phyloP scores from a whole-genome alignment of 2,797 vertebrate genomes.

The Agapornis canus region DNA sequence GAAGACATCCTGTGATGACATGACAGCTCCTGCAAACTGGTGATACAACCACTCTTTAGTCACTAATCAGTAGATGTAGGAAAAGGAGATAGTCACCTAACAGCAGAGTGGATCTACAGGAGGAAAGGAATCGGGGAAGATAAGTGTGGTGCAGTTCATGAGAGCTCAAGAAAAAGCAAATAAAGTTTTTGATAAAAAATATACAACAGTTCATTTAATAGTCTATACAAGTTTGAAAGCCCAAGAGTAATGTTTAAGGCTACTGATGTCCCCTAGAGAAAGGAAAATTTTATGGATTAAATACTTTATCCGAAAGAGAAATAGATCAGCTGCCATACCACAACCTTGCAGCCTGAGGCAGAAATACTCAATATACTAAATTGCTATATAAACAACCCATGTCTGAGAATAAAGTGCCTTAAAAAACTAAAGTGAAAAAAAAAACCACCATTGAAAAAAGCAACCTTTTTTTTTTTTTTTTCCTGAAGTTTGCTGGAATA shows the following conservation, averaged over 20 bases:
- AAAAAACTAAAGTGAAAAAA: neutral
- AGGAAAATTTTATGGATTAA: slow-evolving; percentile 56
- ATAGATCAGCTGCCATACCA: slow-evolving; percentile 48
- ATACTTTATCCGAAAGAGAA: slow-evolving; percentile 44
- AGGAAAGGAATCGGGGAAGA: neutral
- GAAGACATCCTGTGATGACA: neutral
- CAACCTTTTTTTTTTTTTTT: neutral
- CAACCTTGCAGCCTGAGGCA: slow-evolving; percentile 18
- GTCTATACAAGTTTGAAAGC: slow-evolving; percentile 14
- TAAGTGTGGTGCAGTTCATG: fast-evolving
- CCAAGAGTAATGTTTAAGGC: slow-evolving; percentile 35
- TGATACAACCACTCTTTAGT: neutral
- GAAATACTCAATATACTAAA: slow-evolving; percentile 25
- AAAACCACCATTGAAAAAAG: neutral
- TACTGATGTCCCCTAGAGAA: slow-evolving; percentile 1
- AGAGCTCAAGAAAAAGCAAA: neutral
- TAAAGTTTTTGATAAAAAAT: slow-evolving; percentile 6
- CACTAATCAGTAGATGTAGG: neutral
- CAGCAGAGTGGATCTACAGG: neutral
- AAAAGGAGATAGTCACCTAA: neutral
- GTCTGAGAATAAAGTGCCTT: neutral
- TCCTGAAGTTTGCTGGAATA: neutral
- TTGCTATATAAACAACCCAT: slow-evolving; percentile 21
- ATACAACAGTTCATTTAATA: slow-evolving; percentile 13
- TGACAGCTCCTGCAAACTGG: neutral